Conservation (phyloP, 1,140 invertebrate genomes). For the Dinoponera quadriceps region DNA sequence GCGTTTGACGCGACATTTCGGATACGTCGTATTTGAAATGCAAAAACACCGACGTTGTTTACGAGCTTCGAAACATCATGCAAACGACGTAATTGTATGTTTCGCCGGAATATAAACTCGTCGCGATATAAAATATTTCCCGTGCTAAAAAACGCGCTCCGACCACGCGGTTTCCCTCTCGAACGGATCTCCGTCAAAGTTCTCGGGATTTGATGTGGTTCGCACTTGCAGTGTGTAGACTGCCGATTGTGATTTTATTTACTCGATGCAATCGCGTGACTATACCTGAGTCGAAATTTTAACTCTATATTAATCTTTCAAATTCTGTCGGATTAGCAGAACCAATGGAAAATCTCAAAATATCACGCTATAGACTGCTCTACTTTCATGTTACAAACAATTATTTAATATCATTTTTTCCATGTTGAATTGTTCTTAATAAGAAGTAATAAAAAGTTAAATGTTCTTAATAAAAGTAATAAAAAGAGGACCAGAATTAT, state of each 20-base stretch:
- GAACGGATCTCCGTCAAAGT: constrained; percentile 33
- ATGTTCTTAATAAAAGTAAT: too few relatives aligned
- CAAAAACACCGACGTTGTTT: constrained; percentile 11
- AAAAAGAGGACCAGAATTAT: too few relatives aligned
- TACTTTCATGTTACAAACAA: too few relatives aligned
- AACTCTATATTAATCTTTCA: too few relatives aligned
- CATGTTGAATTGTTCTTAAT: too few relatives aligned
- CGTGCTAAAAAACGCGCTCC: neutral
- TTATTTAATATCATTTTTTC: too few relatives aligned
- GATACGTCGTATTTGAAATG: constrained; percentile 23
- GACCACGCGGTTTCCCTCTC: constrained; percentile 11
- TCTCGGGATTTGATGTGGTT: constrained; percentile 33
- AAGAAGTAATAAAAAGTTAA: too few relatives aligned
- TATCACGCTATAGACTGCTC: too few relatives aligned
- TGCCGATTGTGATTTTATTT: constrained; percentile 15
- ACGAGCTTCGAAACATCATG: constrained; percentile 28
- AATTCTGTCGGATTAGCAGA: too few relatives aligned
- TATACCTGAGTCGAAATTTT: too few relatives aligned
- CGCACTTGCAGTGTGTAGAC: neutral
- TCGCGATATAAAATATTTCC: constrained; percentile 31
- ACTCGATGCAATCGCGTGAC: constrained; percentile 16
- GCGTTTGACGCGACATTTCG: constrained; percentile 4
- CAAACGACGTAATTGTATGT: constrained; percentile 21
- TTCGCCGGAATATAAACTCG: neutral
- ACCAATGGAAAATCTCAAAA: too few relatives aligned